Evolutionary conservation across 2,113 vertebrate genomes (phyloP).

Genomic region (Mohoua ochrocephala): DNA sequence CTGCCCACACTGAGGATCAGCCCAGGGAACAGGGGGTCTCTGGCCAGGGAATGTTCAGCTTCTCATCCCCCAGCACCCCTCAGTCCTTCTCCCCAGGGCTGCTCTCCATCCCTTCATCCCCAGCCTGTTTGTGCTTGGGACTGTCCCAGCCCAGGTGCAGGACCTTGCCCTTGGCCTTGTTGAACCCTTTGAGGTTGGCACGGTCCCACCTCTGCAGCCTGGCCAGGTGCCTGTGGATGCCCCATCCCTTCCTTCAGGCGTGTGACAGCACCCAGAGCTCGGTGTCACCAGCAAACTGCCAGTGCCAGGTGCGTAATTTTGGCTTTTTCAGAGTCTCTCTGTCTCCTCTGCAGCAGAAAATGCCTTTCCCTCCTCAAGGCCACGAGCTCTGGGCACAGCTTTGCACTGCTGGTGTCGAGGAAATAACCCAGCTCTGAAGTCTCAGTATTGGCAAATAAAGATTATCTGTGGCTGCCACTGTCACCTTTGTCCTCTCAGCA

Average conservation of each 20-base stretch:
- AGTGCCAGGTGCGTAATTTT: not conserved
- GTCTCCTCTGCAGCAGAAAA: not conserved
- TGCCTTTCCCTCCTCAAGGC: not conserved
- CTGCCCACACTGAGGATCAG: not conserved
- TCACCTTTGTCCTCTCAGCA: not conserved
- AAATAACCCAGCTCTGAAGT: not conserved
- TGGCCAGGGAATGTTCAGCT: not conserved
- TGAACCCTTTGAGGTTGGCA: not conserved
- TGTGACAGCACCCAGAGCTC: not conserved
- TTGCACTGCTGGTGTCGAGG: fast-evolving
- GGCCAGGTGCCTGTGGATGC: not conserved
- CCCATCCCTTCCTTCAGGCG: not conserved
- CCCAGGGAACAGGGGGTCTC: not conserved
- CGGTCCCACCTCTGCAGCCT: not conserved
- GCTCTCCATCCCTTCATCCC: not conserved
- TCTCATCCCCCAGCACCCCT: not conserved
- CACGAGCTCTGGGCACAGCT: not conserved
- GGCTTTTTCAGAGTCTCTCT: not conserved
- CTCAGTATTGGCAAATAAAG: fast-evolving
- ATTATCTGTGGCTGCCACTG: not conserved
- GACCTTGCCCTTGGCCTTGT: not conserved
- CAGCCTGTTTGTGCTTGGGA: not conserved
- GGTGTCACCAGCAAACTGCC: not conserved
- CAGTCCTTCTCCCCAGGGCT: not conserved
- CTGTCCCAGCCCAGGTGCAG: not conserved